A percentile compares a stretch with the other conserved stretches of the same genome.
These are phyloP conservation scores for Gila robusta DNA, from an alignment of 2,797 vertebrate genomes.

Conservation along the genomic window DNA sequence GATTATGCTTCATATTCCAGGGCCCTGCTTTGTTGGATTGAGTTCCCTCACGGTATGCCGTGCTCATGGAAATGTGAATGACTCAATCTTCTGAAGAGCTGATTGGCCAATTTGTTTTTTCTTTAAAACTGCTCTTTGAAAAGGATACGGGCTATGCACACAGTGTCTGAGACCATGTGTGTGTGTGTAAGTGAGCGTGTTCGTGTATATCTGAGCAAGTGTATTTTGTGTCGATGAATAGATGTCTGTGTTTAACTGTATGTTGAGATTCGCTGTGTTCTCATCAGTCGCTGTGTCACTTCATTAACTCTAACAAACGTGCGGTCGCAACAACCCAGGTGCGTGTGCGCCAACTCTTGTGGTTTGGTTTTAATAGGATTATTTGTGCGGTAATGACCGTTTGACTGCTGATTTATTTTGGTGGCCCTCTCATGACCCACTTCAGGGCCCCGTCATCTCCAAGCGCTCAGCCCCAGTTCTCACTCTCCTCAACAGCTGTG, in stretches of 20 bases:
- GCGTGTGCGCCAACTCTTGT: slow-evolving; percentile 33
- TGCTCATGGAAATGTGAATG: slow-evolving; percentile 27
- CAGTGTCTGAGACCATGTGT: slow-evolving; percentile 4
- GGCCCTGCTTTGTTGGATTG: slow-evolving; percentile 30
- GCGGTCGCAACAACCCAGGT: slow-evolving; percentile 40
- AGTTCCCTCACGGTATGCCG: slow-evolving; percentile 44
- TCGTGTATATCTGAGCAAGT: not conserved
- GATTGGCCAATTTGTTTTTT: slow-evolving; percentile 55
- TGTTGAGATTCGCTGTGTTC: slow-evolving; percentile 14
- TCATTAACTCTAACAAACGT: slow-evolving; percentile 26
- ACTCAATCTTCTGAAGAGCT: slow-evolving; percentile 42
- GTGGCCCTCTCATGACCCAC: slow-evolving; percentile 60
- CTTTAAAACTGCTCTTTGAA: slow-evolving; percentile 42
- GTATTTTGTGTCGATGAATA: slow-evolving; percentile 25
- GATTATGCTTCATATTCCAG: slow-evolving; percentile 54
- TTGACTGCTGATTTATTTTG: slow-evolving; percentile 63
- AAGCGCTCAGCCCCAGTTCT: not conserved
- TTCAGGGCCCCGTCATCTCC: slow-evolving; percentile 36
- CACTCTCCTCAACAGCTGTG: slow-evolving; percentile 42
- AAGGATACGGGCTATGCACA: slow-evolving; percentile 43
- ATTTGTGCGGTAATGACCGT: slow-evolving; percentile 62
- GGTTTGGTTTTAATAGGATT: slow-evolving; percentile 62
- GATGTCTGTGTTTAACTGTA: slow-evolving; percentile 34
- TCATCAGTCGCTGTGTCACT: slow-evolving; percentile 15
- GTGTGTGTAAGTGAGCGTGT: slow-evolving; percentile 4